Evolutionary conservation across 2,888 invertebrate species (phyloP), one percentile per base, ranked within the genome.

Genomic region (Cybosia mesomella): DNA sequence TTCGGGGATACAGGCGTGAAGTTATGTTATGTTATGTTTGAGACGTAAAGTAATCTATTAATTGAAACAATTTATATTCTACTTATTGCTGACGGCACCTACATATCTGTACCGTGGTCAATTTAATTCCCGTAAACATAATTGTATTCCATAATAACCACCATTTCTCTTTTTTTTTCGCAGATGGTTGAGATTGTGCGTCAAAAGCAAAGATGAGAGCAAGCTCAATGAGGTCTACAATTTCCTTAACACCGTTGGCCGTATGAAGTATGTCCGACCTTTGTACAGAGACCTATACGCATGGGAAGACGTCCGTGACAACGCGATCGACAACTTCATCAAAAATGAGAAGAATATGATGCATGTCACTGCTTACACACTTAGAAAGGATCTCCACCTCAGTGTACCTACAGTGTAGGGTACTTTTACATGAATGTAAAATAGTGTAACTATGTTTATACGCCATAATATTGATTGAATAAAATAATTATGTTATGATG

Each of bases 261-360:
- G 99, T 66, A 98, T 99, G 98, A 99, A 99, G 90, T 99, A 96
- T 91, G 97, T 98, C 2, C 95, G 98, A 43, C 98, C 99, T 3
- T 95, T 99, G 61, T 99, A 98, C 91, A 96, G 98, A 72, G 98
- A 98, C 85, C 93, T 98, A 69, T 97, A 97, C 80, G 95, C 93
- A 0, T 98, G 98, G 98, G 96, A 97, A 72, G 96, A 96, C 28
- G 96, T 96, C 0, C 95, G 97, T 72, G 91, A 95, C 1, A 89
- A 85, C 73, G 97, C 98, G 0, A 95, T 98, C 60, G 95, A 96
- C 36, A 97, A 97, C 83, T 98, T 97, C 92, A 87, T 96, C 58
- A 91, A 95, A 58, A 96, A 97, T 75, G 96, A 96, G 83, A 91
- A 95, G 60, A 95, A 96, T 84, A 98, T 98, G 98, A 98, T 98